These are phyloP conservation scores for Muricea muricata DNA, from an alignment of 92 coral and sea anemone species.

Conservation along the genomic window DNA sequence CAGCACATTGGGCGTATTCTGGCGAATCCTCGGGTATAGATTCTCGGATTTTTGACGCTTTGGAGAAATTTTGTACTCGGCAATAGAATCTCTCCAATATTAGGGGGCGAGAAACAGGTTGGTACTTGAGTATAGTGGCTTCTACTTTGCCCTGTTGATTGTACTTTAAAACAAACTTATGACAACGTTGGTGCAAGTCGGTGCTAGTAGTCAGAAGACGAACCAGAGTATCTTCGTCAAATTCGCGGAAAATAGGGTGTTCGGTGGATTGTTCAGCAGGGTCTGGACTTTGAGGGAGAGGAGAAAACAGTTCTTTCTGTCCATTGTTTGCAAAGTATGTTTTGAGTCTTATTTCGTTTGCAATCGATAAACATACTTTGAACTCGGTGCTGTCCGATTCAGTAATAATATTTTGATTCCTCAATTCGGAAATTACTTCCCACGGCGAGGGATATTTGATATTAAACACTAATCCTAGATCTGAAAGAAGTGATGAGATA, in stretches of 20 bases:
- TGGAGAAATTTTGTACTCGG: not conserved
- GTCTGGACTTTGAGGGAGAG: not conserved
- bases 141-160: not conserved
- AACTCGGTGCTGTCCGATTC: not conserved
- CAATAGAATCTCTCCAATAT: not conserved
- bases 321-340: slow-evolving; percentile 23
- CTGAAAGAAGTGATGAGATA: too few relatives aligned
- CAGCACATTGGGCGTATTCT: not conserved
- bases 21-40: not conserved
- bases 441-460: slow-evolving; percentile 18
- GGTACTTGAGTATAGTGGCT: not conserved
- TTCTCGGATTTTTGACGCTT: not conserved
- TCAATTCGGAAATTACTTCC: not conserved
- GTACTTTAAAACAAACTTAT: not conserved
- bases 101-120: not conserved
- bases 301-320: slow-evolving; percentile 18
- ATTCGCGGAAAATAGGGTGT: not conserved
- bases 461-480: not conserved
- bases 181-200: not conserved
- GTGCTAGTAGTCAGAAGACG: not conserved
- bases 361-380: too few relatives aligned
- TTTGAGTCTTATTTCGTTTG: slow-evolving; percentile 20
- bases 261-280: not conserved
- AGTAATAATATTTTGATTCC: not conserved
- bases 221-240: not conserved